Evolutionary conservation across 2,888 invertebrate species (phyloP).

Genomic region (Folsomia manolachei): DNA sequence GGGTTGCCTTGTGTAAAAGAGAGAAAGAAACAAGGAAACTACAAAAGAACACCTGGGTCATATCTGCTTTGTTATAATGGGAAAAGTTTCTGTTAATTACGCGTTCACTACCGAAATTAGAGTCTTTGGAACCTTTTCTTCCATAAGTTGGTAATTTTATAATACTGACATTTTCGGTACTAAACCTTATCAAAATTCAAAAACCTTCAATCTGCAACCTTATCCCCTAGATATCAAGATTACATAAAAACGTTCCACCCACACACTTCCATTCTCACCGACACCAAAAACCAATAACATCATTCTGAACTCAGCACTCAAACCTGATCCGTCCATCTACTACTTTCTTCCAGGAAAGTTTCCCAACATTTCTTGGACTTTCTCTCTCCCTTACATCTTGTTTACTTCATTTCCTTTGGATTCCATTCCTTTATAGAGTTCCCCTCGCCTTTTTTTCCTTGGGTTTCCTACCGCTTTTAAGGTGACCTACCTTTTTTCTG

Average conservation of each 20-base stretch:
- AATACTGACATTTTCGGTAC: too few relatives aligned
- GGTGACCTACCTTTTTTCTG: background rate
- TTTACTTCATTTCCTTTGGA: background rate
- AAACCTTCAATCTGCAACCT: too few relatives aligned
- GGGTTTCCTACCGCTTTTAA: background rate
- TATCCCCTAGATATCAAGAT: too few relatives aligned
- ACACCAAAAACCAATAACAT: conserved; percentile 47
- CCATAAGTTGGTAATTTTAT: too few relatives aligned
- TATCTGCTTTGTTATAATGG: conserved; percentile 36
- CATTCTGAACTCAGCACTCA: conserved; percentile 49
- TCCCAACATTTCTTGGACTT: background rate
- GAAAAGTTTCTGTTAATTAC: too few relatives aligned
- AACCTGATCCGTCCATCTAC: conserved; percentile 10
- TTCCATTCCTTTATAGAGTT: too few relatives aligned
- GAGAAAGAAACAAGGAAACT: too few relatives aligned
- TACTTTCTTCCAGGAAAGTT: background rate
- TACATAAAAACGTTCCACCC: too few relatives aligned
- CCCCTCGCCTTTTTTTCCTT: background rate
- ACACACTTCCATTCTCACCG: background rate
- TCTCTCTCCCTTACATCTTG: background rate
- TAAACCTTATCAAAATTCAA: too few relatives aligned
- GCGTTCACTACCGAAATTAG: too few relatives aligned
- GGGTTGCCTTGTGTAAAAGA: conserved; percentile 43
- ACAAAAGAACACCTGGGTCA: conserved; percentile 51
- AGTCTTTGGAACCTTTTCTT: too few relatives aligned